Evolutionary conservation across 2,797 vertebrate genomes (phyloP), one percentile per base, ranked within the genome.

Genomic region (Eospalax fontanierii): DNA sequence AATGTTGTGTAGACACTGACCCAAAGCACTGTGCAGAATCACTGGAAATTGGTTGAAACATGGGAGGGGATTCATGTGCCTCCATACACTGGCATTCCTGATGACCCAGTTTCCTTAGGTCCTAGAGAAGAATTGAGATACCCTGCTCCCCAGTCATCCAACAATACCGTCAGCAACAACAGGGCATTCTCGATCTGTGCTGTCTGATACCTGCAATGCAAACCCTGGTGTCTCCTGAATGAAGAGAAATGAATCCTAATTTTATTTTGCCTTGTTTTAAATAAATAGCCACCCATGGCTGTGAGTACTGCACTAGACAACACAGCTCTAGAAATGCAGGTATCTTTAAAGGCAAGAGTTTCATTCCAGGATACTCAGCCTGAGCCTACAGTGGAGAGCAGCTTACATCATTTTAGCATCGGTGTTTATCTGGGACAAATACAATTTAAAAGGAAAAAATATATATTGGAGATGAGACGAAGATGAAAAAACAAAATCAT

Each of bases 41-140:
- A 54, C 12, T 59, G 46, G 0, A 18, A 59, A 75, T 46, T 71
- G 81, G 1, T 21, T 26, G 33, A 97, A 91, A 40, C 81, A 90
- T 6, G 87, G 91, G 78, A 95, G 15, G 33, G 96, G 95, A 96
- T 95, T 98, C 96, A 89, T 0, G 94, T 95, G 96, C 97, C 98
- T 98, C 98, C 97, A 96, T 95, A 98, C 97, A 94, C 46, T 66
- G 97, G 86, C 70, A 54, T 96, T 63, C 82, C 91, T 91, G 89
- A 88, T 70, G 68, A 15, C 75, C 65, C 15, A 97, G 79, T 71
- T 75, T 74, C 30, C 0, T 2, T 5, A 85, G n/a, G 33, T 70
- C 59, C 73, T 28, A 26, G 35, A 94, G 24, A 79, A 61, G 11
- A 86, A 24, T 88, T 10, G 8, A 65, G 68, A 63, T 40, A 63